phyloP scores from a whole-genome alignment of 2,113 vertebrate genomes.

The Ahaetulla prasina region DNA sequence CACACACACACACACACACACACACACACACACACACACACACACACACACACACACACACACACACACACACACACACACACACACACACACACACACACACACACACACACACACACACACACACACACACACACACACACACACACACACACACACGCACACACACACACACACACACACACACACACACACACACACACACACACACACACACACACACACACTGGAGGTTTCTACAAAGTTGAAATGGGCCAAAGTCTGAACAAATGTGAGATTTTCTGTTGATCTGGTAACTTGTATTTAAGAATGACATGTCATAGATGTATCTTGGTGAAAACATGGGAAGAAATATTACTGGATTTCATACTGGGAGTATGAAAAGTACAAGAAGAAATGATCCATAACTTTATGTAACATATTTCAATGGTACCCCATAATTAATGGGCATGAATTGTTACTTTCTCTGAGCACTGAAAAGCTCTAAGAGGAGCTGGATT shows the following conservation, averaged over 20 bases:
- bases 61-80: no score
- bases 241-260: neutral
- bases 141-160: no score
- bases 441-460: neutral
- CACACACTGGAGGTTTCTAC: neutral
- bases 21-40: no score
- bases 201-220: no score
- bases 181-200: no score
- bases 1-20: no score
- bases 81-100: no score
- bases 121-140: no score
- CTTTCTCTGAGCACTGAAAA: neutral
- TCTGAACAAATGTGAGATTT: neutral
- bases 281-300: neutral
- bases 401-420: neutral
- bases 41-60: no score
- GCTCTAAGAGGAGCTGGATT: neutral
- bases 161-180: no score
- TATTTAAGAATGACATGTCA: neutral
- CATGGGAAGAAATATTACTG: neutral
- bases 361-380: no score
- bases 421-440: neutral
- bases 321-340: neutral
- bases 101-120: no score
- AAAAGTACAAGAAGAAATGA: neutral